Evolutionary conservation across 1,140 invertebrate genomes (phyloP).

Genomic region (Thrips palmi): DNA sequence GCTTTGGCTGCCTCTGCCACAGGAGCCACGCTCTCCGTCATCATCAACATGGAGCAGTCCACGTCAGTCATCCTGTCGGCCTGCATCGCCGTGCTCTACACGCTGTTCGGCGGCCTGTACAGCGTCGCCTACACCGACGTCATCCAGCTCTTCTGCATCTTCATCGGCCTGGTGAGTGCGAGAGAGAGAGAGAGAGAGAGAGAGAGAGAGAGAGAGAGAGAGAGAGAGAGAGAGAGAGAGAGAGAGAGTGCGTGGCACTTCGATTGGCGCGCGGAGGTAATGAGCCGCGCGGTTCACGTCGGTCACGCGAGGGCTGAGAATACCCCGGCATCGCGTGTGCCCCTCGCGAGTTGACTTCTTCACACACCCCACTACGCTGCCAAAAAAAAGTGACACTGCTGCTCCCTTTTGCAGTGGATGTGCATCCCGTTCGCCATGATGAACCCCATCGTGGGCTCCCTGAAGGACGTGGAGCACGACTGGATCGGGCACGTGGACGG

Average conservation of each 20-base stretch:
- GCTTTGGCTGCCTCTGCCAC: constrained; percentile 9
- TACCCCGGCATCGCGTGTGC: no score
- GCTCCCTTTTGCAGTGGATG: constrained; percentile 66
- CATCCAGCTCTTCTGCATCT: constrained; percentile 96
- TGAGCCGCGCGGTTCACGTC: no score
- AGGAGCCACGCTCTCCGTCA: constrained; percentile 88
- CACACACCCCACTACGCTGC: no score
- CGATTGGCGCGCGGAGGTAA: no score
- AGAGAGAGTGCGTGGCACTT: no score
- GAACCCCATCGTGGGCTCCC: constrained; percentile 60
- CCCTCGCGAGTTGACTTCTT: no score
- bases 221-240: no score
- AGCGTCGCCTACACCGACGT: constrained; percentile 98
- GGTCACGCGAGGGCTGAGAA: no score
- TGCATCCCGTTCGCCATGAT: constrained; percentile 91
- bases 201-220: not conserved
- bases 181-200: not conserved
- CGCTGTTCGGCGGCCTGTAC: constrained; percentile 91
- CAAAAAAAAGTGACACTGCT: no score
- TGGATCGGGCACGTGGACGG: constrained; percentile 72
- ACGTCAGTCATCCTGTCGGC: constrained; percentile 89
- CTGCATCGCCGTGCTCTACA: constrained; percentile 92
- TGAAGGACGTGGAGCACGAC: constrained; percentile 62
- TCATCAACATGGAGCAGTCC: constrained; percentile 85
- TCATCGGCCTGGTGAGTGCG: constrained; percentile 73